Evolutionary conservation across 2,113 vertebrate species (phyloP), one percentile per base, ranked within the genome.

Genomic region (Vulpes ferrilata): DNA sequence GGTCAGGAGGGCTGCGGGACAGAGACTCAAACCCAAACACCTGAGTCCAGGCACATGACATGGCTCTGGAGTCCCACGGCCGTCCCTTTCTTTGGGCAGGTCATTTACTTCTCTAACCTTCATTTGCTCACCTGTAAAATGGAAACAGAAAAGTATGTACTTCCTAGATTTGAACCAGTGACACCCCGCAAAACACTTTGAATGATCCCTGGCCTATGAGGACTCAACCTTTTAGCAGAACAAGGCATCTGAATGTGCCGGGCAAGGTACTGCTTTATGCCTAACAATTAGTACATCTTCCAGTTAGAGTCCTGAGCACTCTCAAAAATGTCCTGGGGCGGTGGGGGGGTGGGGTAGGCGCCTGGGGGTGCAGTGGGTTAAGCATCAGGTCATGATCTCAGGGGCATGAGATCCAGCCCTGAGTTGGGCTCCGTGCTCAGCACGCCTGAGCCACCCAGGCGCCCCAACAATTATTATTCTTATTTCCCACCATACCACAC

Each of bases 401-500:
- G 16, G 16, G 67, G 9, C 8, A 0, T 69, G 17, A 35, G 67
- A 69, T 35, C 1, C 3, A 69, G 32, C 67, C 17, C 67, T 3
- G 17, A n/a, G 32, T 35, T 25, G 23, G 60, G 60, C 60, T 62
- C 23, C 23, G 16, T 11, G 60, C 23, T 62, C 23, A 62, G 23
- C 60, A 62, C 9, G 25, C 25, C 62, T 64, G 25, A 64, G 62
- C 62, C 23, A 23, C 62, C 2, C 62, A 13, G 62, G 62, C 25
- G 5, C 25, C 62, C 62, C 25, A 5, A 25, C 11, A 55, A n/a
- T 65, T 69, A 32, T 25, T 91, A 30, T 65, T 83, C 81, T 73
- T 95, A 78, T 74, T 96, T 95, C 62, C 93, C 64, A 27, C 53
- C 67, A n/a, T 30, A 60, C 55, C 86, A 78, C 59, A 59, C n/a